phyloP scores from a whole-genome alignment of 2,113 vertebrate species.

The Perca flavescens region DNA sequence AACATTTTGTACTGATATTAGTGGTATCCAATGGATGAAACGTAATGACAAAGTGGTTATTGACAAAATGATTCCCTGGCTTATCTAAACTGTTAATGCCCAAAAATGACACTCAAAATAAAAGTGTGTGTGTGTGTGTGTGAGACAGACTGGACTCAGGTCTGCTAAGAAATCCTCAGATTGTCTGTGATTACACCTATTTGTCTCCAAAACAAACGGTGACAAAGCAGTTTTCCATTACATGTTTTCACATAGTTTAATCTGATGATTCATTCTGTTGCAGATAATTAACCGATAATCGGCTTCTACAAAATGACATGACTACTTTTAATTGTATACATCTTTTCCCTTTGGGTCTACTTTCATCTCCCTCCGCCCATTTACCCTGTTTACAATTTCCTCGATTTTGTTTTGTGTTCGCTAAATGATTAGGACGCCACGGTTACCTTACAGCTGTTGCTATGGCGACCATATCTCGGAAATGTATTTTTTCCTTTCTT shows the following conservation, averaged over 20 bases:
- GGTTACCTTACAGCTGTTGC: slow-evolving; percentile 63
- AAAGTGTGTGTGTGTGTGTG: neutral
- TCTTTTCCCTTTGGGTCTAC: neutral
- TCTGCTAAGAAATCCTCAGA: neutral
- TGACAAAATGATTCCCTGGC: too few species aligned
- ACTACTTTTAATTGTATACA: neutral
- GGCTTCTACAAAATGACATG: neutral
- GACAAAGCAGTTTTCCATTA: slow-evolving; percentile 32
- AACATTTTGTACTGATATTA: neutral
- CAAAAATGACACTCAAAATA: neutral
- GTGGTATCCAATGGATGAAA: neutral
- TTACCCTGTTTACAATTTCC: slow-evolving; percentile 42
- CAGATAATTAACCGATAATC: neutral
- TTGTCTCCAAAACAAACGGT: slow-evolving; percentile 11
- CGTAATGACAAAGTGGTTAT: too few species aligned
- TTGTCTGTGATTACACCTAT: neutral
- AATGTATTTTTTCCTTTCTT: slow-evolving; percentile 37
- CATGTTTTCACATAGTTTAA: neutral
- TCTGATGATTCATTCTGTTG: neutral
- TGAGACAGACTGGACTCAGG: slow-evolving; percentile 7
- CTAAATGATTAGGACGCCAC: slow-evolving; percentile 29
- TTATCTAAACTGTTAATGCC: neutral
- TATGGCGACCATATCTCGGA: slow-evolving; percentile 59
- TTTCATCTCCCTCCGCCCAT: neutral
- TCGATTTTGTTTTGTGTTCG: slow-evolving; percentile 39